Conservation (phyloP, 2,888 invertebrate species). For the Cerastis leucographa region DNA sequence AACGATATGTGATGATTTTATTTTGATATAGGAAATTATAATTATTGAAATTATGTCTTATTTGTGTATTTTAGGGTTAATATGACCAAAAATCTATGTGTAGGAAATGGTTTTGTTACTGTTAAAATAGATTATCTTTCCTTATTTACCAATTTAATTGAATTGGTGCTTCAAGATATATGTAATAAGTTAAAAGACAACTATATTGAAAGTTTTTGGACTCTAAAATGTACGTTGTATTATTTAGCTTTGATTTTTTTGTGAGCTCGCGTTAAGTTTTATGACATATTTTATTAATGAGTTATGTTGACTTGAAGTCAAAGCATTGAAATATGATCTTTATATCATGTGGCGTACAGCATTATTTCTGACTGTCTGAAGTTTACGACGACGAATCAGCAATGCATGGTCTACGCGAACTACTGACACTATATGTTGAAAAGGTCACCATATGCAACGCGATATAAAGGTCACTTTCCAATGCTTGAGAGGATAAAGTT, state of each 20-base stretch:
- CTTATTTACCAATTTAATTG: not conserved
- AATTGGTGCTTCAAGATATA: constrained; percentile 10
- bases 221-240: constrained; percentile 25
- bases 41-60: not conserved
- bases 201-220: constrained; percentile 20
- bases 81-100: not conserved
- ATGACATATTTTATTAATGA: constrained; percentile 26
- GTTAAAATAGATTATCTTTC: not conserved
- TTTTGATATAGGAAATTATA: not conserved
- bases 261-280: constrained; percentile 20
- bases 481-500: not conserved
- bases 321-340: constrained; percentile 9
- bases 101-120: not conserved
- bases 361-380: not conserved
- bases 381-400: not conserved
- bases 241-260: constrained; percentile 31
- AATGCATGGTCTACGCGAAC: not conserved
- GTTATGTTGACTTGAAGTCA: not conserved
- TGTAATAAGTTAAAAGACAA: too few relatives aligned
- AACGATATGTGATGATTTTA: constrained; percentile 38
- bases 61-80: not conserved
- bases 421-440: not conserved
- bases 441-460: not conserved
- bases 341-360: not conserved
- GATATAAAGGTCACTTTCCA: constrained; percentile 7